Conservation (phyloP, 2,797 vertebrate genomes). For the Mus spretus region DNA sequence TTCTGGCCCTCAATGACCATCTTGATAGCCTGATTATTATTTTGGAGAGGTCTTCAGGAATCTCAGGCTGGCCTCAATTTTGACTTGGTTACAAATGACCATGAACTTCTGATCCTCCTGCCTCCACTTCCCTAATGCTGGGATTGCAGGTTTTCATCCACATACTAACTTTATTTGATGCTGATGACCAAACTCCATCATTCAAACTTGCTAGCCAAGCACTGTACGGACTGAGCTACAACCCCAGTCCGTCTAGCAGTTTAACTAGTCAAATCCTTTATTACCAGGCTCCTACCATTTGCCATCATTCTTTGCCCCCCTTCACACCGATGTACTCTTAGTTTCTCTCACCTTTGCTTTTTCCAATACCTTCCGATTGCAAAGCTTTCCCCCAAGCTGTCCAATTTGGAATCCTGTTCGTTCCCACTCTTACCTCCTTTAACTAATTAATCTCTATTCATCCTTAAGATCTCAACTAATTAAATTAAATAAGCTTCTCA, state of each 20-base stretch:
- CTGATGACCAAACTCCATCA: neutral
- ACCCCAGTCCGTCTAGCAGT: neutral
- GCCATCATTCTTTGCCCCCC: neutral
- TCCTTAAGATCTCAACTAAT: constrained; percentile 60
- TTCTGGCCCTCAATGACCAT: neutral
- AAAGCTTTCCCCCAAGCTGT: constrained; percentile 51
- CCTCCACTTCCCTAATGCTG: neutral
- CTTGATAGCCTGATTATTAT: neutral
- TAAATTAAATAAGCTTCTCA: constrained; percentile 54
- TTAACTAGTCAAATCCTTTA: neutral
- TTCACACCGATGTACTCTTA: neutral
- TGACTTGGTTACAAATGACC: neutral
- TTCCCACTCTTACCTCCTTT: constrained; percentile 52
- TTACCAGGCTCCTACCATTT: neutral
- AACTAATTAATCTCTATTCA: constrained; percentile 72
- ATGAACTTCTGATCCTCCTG: neutral
- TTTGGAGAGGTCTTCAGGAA: neutral
- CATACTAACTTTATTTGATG: neutral
- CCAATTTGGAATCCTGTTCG: constrained; percentile 5
- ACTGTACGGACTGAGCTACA: neutral
- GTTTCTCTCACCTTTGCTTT: constrained; percentile 43
- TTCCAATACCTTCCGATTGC: neutral
- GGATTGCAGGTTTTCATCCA: neutral
- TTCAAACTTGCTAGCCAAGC: neutral
- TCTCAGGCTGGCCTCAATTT: neutral